These are phyloP conservation scores for Callinectes sapidus DNA, from an alignment of 2,888 invertebrate species.

Conservation along the genomic window DNA sequence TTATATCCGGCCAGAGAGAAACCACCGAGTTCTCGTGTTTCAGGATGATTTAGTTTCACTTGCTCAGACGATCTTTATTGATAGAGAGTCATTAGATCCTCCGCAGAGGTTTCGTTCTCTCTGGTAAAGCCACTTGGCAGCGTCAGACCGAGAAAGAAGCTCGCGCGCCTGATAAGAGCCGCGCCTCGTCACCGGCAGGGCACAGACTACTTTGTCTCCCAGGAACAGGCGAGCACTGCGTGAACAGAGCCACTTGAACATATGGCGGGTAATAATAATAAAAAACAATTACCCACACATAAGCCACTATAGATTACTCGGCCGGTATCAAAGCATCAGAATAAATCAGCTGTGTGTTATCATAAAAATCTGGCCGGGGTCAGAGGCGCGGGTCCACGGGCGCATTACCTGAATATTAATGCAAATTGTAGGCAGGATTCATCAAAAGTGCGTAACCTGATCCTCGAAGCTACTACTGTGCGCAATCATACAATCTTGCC, in stretches of 20 bases:
- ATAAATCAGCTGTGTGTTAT: constrained; percentile 56
- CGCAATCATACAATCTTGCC: constrained; percentile 58
- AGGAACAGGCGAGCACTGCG: not conserved
- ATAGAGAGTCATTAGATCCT: constrained; percentile 42
- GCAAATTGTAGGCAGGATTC: constrained; percentile 63
- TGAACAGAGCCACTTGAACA: not conserved
- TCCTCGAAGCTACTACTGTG: constrained; percentile 61
- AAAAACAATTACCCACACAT: constrained; percentile 53
- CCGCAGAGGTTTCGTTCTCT: not conserved
- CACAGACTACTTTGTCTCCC: not conserved
- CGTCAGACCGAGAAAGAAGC: constrained; percentile 21
- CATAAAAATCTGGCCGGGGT: constrained; percentile 46
- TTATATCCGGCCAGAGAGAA: not conserved
- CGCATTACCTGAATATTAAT: constrained; percentile 66
- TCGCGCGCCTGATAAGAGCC: not conserved
- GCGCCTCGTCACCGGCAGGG: not conserved
- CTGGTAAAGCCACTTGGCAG: not conserved
- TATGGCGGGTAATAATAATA: constrained; percentile 40
- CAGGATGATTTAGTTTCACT: constrained; percentile 47
- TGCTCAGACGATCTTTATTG: constrained; percentile 10
- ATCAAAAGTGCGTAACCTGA: constrained; percentile 67
- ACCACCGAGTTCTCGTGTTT: constrained; percentile 42
- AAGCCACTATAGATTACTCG: constrained; percentile 59
- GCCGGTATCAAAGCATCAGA: constrained; percentile 51
- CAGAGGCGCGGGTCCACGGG: constrained; percentile 27